These are phyloP conservation scores for Microcebus griseorufus DNA, from an alignment of 2,113 vertebrate genomes.

Conservation along the genomic window DNA sequence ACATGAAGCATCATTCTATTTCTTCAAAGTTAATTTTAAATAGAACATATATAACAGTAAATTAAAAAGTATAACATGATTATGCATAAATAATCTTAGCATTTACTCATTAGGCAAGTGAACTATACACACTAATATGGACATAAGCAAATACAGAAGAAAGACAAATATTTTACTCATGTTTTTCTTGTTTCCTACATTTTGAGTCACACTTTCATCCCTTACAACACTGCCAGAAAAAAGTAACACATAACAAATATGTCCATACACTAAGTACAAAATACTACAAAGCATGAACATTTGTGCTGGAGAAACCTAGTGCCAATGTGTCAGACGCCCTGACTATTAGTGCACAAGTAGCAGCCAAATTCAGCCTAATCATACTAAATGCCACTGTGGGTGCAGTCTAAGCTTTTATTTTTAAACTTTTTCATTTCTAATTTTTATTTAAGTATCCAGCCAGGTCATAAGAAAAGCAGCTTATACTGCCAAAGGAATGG, in stretches of 20 bases:
- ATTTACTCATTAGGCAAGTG: neutral
- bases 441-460: slow-evolving; percentile 51
- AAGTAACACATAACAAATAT: slow-evolving; percentile 77
- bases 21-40: neutral
- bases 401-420: slow-evolving; percentile 54
- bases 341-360: slow-evolving; percentile 61
- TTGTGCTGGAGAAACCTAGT: slow-evolving; percentile 63
- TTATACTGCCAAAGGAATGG: neutral
- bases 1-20: neutral
- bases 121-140: neutral
- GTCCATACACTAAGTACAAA: slow-evolving; percentile 65
- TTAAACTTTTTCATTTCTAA: slow-evolving; percentile 55
- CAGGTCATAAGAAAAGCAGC: slow-evolving; percentile 41
- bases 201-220: slow-evolving; percentile 64
- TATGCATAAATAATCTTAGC: neutral
- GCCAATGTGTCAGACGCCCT: slow-evolving; percentile 68
- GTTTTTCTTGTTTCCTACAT: slow-evolving; percentile 48
- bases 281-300: slow-evolving; percentile 76
- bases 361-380: slow-evolving; percentile 65
- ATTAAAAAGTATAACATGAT: neutral
- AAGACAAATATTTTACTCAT: slow-evolving; percentile 47
- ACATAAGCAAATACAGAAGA: neutral
- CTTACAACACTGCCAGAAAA: slow-evolving; percentile 58
- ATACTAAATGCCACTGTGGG: neutral
- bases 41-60: neutral